Base-by-base conservation (phyloP, 2,113 vertebrate genomes). In the Peromyscus maniculatus region DNA sequence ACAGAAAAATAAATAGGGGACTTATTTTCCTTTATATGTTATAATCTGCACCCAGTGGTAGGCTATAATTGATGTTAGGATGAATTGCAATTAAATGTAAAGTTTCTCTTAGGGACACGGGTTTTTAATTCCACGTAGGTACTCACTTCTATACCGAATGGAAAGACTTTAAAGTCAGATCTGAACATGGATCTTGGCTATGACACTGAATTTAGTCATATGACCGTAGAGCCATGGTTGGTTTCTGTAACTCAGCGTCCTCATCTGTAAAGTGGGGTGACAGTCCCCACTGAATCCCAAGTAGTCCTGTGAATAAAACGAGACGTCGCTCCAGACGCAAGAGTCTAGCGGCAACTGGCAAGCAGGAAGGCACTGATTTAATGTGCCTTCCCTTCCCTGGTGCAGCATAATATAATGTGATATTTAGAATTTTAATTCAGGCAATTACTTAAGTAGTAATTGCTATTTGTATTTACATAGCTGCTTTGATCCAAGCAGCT, bases 401-500 rank as follows among this genome's bases (percentile, higher is more conserved):
- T 79, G 91, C 74, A 66, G 49, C 82, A 46, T 93, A 79, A 95
- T 71, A 93, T 79, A 93, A 97, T 94, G 75, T 74, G 93, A 94
- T 97, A 96, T 95, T 97, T 95, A 87, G 87, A 97, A 96, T 96
- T 97, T 97, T 97, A 97, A 98, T 93, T 98, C 96, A 94, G 88
- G 97, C 97, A 97, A 98, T 97, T 98, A 97, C 95, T 98, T 98
- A 97, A 97, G 94, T 97, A 96, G 94, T 96, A 97, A 97, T 92
- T 97, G 95, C 95, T 97, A 97, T 97, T 97, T 98, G 97, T 97
- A 98, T 98, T 97, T 97, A 98, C 95, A 98, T 97, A 95, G 92
- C 94, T 95, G 95, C 97, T 98, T 97, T 97, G 97, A 97, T 98
- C 97, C 93, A 91, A 92, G 91, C 84, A 94, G 97, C 96, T 98